Percentiles rank a stretch among this genome's conserved stretches.
phyloP scores from a whole-genome alignment of 2,113 vertebrate genomes.

The Atrichornis clamosus region DNA sequence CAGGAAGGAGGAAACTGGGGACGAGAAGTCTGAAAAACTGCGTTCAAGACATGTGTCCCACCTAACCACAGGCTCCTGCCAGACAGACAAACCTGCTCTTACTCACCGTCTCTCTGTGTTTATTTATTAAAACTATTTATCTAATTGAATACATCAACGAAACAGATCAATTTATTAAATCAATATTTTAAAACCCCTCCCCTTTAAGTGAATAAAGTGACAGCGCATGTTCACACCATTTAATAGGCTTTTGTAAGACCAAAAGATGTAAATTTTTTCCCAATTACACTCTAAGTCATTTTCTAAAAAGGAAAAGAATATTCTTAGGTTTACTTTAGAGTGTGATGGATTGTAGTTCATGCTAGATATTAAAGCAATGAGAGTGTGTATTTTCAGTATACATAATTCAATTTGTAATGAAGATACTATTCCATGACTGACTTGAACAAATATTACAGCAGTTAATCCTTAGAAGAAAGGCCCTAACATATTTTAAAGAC shows the following conservation, averaged over 20 bases:
- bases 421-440: neutral
- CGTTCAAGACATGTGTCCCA: conserved; percentile 9
- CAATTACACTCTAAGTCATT: rapidly evolving
- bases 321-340: neutral
- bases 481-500: neutral
- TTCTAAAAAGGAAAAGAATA: neutral
- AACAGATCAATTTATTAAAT: neutral
- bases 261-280: neutral
- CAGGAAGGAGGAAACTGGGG: conserved; percentile 61
- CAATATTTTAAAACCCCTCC: neutral
- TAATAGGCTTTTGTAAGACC: neutral
- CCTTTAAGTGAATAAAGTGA: neutral
- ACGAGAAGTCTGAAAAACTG: conserved; percentile 10
- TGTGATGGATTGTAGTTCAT: neutral
- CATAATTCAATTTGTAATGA: neutral
- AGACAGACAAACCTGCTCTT: conserved; percentile 39
- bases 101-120: neutral
- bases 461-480: neutral
- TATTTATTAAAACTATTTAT: neutral
- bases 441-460: neutral
- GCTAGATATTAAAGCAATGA: neutral
- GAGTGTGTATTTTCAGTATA: neutral
- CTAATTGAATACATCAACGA: no score
- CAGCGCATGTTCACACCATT: neutral
- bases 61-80: conserved; percentile 10